Percentiles rank a stretch among this genome's conserved stretches.
Conservation (phyloP, 2,888 invertebrate species). For the Rosalia funebris region DNA sequence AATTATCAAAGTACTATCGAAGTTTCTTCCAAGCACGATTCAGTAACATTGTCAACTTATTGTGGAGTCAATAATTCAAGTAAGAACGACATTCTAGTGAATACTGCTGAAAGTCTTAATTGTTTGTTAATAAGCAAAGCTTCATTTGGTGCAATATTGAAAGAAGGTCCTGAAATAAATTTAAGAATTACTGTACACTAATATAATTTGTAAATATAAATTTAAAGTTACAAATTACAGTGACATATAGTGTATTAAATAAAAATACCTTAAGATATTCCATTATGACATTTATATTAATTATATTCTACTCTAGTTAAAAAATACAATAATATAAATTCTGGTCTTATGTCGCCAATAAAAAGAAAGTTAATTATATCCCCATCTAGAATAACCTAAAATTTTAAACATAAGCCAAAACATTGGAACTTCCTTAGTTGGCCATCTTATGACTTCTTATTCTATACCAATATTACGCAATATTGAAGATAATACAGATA, state of each 20-base stretch:
- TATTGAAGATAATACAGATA: no score
- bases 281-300: no score
- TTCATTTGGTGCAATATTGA: constrained; percentile 52
- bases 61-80: constrained; percentile 52
- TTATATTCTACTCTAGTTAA: no score
- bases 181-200: constrained; percentile 56
- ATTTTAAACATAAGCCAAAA: no score
- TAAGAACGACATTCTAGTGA: constrained; percentile 49
- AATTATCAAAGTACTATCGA: constrained; percentile 57
- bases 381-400: no score
- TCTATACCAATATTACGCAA: no score
- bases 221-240: constrained; percentile 40
- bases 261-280: neutral
- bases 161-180: constrained; percentile 55
- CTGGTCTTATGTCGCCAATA: no score
- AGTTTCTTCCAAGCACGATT: constrained; percentile 54
- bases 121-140: constrained; percentile 55
- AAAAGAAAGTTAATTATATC: no score
- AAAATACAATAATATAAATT: no score
- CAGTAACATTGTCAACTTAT: constrained; percentile 53
- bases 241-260: constrained; percentile 3
- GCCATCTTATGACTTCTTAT: no score
- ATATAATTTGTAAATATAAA: constrained; percentile 15
- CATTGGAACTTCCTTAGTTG: no score
- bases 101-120: constrained; percentile 51